These are phyloP conservation scores for Furnarius figulus DNA, from an alignment of 2,113 vertebrate genomes.

Conservation along the genomic window DNA sequence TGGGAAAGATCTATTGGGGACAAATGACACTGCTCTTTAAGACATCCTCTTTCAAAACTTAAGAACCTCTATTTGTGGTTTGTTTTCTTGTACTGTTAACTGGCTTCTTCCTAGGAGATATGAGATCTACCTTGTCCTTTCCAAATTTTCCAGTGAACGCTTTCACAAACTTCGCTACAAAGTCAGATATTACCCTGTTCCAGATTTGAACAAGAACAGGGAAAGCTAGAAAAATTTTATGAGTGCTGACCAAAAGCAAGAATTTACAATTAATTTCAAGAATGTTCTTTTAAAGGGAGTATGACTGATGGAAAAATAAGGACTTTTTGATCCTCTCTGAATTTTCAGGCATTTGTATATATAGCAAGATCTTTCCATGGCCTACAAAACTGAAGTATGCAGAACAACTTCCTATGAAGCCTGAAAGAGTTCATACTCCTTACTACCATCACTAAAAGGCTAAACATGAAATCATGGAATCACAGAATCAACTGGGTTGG, in stretches of 20 bases:
- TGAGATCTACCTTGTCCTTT: neutral
- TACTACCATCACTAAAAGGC: neutral
- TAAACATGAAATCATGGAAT: neutral
- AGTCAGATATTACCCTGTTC: neutral
- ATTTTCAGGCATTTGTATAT: neutral
- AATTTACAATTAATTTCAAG: neutral
- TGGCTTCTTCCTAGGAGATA: neutral
- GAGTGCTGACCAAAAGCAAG: neutral
- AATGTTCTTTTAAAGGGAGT: neutral
- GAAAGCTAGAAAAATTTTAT: neutral
- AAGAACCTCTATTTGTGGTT: neutral
- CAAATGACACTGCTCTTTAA: neutral
- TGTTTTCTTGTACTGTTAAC: neutral
- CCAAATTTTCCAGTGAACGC: neutral
- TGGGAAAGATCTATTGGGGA: neutral
- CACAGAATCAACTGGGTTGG: too few relatives aligned
- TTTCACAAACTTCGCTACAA: neutral
- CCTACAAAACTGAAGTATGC: neutral
- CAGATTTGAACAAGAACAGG: neutral
- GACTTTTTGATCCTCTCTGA: neutral
- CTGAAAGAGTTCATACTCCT: neutral
- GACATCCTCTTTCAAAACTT: neutral
- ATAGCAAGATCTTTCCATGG: neutral
- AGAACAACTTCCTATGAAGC: neutral
- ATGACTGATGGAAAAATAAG: neutral